phyloP scores from a whole-genome alignment of 2,113 vertebrate species.

The Amazona vittata region DNA sequence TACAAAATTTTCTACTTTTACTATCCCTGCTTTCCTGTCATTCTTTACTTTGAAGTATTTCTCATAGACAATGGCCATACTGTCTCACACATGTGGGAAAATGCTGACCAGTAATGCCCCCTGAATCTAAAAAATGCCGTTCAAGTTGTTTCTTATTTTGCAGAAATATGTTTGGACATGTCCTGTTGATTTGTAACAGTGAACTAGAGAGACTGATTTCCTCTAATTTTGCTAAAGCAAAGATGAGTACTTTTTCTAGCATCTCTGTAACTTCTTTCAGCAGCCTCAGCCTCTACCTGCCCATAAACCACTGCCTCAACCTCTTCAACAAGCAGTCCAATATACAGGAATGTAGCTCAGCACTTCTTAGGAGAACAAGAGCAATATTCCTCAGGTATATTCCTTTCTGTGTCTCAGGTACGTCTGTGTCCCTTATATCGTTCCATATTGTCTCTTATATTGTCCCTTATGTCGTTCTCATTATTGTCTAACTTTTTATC shows the following conservation, averaged over 20 bases:
- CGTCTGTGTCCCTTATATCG: background rate
- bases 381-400: background rate
- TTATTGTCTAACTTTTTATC: background rate
- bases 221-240: background rate
- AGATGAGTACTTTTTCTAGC: background rate
- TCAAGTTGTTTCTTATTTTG: background rate
- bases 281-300: background rate
- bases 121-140: constrained; percentile 25
- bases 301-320: background rate
- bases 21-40: background rate
- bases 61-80: constrained; percentile 11
- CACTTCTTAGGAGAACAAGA: background rate
- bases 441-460: background rate
- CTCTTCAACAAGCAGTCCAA: background rate
- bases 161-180: background rate
- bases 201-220: background rate
- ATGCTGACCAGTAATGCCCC: background rate
- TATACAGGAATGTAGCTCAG: background rate
- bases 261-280: background rate
- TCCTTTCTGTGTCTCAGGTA: background rate
- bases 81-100: background rate
- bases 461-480: background rate
- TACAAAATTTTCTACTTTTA: background rate
- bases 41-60: background rate
- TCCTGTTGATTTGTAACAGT: background rate